Evolutionary conservation across 2,113 vertebrate species (phyloP), one percentile per base, ranked within the genome.

Genomic region (Apteryx owenii): DNA sequence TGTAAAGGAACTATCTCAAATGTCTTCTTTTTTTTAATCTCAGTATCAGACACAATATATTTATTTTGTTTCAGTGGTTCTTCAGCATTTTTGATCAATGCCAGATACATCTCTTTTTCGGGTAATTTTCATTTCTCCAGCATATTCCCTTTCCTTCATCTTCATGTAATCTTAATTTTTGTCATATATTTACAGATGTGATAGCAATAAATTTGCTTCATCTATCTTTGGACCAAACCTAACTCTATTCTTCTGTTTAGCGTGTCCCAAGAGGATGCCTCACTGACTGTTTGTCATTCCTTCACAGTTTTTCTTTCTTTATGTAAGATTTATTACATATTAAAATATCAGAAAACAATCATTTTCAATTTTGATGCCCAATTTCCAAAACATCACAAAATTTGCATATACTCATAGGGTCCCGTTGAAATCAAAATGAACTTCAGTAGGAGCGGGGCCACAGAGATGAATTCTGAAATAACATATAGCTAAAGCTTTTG

Each of bases 61-160:
- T 80, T 54, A 50, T 62, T 96, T 93, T 90, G 46, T 92, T 97
- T 96, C 69, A 38, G 31, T 79, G 36, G 9, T 85, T 95, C 48
- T 71, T 70, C 28, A 90, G 36, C 42, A 79, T 88, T 96, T 97
- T 56, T 75, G 95, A 69, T 94, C 91, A 88, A 89, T 82, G 86
- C 69, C 19, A 62, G 82, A 69, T 91, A 79, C 38, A 95, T 88
- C 18, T 95, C 68, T 95, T 77, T 96, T 93, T 85, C 70, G 61
- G 53, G 87, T 90, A 18, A 88, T 95, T 96, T 96, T 87, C n/a
- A 44, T 42, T 64, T 26, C 7, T 26, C 7, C 9, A 72, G 23
- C 19, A 95, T 83, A n/a, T 53, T 85, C 40, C 40, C 48, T 87
- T 80, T 53, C 61, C 51, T 88, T 82, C 68, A 83, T 91, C 29